Percentiles rank a stretch among this genome's conserved stretches.
These are phyloP conservation scores for Solenopsis fugax DNA, from an alignment of 1,140 invertebrate genomes.

Conservation along the genomic window DNA sequence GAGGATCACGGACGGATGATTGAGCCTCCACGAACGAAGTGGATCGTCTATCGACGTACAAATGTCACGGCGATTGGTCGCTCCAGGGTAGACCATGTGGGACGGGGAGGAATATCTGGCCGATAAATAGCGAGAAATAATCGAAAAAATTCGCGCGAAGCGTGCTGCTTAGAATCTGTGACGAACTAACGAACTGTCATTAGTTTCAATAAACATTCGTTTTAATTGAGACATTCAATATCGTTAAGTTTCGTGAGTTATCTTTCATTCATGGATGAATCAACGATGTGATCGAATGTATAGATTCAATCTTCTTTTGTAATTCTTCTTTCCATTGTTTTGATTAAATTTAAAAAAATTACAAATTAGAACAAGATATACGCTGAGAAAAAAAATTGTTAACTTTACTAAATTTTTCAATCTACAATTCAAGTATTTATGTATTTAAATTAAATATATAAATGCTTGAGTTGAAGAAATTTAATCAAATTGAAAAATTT, in stretches of 20 bases:
- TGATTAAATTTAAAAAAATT: background rate
- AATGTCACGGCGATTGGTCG: constrained; percentile 16
- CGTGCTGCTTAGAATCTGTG: background rate
- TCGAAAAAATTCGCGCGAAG: background rate
- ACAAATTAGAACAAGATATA: too few species aligned
- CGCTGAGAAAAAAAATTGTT: too few species aligned
- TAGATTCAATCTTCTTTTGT: background rate
- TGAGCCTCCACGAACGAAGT: constrained; percentile 39
- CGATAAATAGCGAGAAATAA: background rate
- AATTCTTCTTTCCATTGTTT: background rate
- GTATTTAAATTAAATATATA: too few species aligned
- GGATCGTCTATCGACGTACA: constrained; percentile 8
- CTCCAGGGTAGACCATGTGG: background rate
- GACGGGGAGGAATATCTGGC: background rate
- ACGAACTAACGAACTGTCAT: background rate
- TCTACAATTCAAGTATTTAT: too few species aligned
- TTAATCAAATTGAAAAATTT: too few species aligned
- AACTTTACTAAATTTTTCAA: too few species aligned
- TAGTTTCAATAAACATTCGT: background rate
- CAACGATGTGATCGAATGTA: background rate
- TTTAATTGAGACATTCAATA: too few species aligned
- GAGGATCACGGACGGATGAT: constrained; percentile 49
- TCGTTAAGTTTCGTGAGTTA: too few species aligned
- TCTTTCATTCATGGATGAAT: constrained; percentile 1
- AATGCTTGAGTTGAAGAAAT: too few species aligned